phyloP scores from a whole-genome alignment of 2,888 invertebrate species.

The Harpalus rubripes region DNA sequence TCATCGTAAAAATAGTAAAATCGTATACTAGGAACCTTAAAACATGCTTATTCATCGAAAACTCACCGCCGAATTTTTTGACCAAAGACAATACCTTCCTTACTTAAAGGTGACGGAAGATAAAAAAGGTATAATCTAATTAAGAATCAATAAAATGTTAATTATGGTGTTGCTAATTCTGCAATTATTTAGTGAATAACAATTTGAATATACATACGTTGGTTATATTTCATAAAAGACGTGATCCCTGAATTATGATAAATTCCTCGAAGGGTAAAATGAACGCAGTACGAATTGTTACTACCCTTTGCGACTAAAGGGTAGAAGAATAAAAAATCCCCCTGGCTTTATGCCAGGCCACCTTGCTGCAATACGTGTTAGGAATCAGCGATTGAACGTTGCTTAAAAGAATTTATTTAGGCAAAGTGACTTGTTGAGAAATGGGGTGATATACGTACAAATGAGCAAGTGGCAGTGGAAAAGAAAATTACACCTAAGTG shows the following conservation, averaged over 20 bases:
- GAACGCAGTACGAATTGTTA: neutral
- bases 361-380: constrained; percentile 37
- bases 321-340: constrained; percentile 22
- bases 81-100: no score
- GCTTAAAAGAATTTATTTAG: constrained; percentile 55
- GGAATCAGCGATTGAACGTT: constrained; percentile 51
- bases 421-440: constrained; percentile 56
- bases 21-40: no score
- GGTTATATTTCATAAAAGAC: no score
- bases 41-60: no score
- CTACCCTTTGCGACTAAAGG: neutral
- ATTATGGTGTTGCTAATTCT: no score
- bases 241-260: neutral
- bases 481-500: constrained; percentile 52
- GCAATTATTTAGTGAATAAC: no score
- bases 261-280: neutral
- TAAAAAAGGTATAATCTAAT: no score
- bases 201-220: no score
- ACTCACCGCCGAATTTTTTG: no score
- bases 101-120: no score
- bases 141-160: no score
- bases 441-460: constrained; percentile 50
- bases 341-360: constrained; percentile 19
- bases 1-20: no score
- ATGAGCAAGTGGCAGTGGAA: constrained; percentile 17